phyloP scores from a whole-genome alignment of 1,140 invertebrate species.

The Drosophila insularis region DNA sequence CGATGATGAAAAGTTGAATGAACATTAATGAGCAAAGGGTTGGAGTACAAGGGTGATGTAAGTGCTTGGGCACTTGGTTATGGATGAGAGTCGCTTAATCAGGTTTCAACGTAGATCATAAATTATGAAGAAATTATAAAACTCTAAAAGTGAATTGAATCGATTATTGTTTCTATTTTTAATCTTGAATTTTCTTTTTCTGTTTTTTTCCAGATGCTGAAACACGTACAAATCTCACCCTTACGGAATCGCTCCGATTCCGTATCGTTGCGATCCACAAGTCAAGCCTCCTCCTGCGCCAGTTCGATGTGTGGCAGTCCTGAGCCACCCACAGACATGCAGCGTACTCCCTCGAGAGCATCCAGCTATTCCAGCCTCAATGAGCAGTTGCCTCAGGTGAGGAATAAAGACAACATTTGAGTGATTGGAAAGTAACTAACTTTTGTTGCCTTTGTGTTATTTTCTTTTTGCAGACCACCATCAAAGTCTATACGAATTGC shows the following conservation, averaged over 20 bases:
- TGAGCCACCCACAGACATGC: constrained; percentile 84
- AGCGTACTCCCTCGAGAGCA: constrained; percentile 83
- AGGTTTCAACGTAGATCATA: too few relatives aligned
- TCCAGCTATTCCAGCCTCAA: constrained; percentile 86
- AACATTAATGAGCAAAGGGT: not conserved
- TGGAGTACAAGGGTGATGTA: not conserved
- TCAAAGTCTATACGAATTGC: constrained; percentile 94
- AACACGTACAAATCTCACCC: constrained; percentile 94
- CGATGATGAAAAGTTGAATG: constrained; percentile 12
- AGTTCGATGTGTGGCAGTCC: constrained; percentile 83
- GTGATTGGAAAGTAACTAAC: not conserved
- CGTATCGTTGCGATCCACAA: constrained; percentile 90
- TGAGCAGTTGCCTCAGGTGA: constrained; percentile 84
- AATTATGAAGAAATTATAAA: not conserved
- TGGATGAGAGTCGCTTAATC: not conserved
- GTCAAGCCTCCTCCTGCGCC: constrained; percentile 86
- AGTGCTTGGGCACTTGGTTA: constrained; percentile 1
- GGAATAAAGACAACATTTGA: not conserved
- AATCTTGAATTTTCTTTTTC: constrained; percentile 12
- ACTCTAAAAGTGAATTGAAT: not conserved
- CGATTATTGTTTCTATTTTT: not conserved
- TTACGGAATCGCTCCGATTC: constrained; percentile 91
- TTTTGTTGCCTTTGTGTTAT: too few relatives aligned
- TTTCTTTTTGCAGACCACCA: constrained; percentile 89
- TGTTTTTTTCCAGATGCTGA: constrained; percentile 88